A percentile compares a stretch with the other conserved stretches of the same genome.
Conservation (phyloP, 2,797 vertebrate species). For the Margarornis squamiger region DNA sequence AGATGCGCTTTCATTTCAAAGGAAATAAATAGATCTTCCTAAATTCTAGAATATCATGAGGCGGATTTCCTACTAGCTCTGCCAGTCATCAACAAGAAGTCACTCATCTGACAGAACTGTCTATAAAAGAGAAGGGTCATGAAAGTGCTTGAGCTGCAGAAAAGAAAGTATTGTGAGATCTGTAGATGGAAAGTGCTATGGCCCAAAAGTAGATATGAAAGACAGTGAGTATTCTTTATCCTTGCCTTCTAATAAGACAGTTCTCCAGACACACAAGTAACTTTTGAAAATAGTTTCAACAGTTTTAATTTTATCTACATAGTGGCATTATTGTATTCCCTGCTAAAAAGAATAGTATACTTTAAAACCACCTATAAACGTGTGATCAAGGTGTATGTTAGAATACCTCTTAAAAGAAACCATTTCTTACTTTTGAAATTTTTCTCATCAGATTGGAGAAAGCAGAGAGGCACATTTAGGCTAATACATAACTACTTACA, state of each 20-base stretch:
- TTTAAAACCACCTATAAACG: background rate
- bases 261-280: background rate
- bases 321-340: background rate
- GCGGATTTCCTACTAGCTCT: background rate
- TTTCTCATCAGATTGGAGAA: background rate
- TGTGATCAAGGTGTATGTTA: background rate
- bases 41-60: background rate
- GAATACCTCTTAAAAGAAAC: background rate
- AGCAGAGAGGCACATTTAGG: background rate
- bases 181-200: background rate
- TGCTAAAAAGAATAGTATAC: background rate
- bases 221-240: background rate
- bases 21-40: background rate
- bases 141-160: background rate
- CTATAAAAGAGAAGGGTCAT: background rate
- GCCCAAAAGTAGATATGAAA: background rate
- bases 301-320: background rate
- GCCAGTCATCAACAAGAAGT: background rate
- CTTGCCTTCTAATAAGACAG: background rate
- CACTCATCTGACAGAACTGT: background rate
- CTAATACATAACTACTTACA: background rate
- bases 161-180: background rate
- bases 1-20: background rate
- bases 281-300: background rate
- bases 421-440: background rate